Percentiles rank a stretch among this genome's conserved stretches.
phyloP scores from a whole-genome alignment of 2,888 invertebrate genomes.

The Mimachlamys varia region DNA sequence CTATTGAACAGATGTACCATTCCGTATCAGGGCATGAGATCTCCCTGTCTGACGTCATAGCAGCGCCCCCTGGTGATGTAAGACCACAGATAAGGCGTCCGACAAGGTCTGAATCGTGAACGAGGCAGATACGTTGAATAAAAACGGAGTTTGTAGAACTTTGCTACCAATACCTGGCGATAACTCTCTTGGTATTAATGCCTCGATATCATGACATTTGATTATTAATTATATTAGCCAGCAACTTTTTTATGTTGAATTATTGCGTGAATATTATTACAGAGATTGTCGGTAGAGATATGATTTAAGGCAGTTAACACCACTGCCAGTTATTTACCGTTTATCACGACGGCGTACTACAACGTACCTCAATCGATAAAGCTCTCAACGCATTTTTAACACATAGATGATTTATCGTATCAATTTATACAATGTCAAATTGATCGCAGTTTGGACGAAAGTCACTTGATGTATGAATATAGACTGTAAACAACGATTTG shows the following conservation, averaged over 20 bases:
- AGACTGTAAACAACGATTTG: too few species aligned
- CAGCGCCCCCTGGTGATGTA: slow-evolving; percentile 5
- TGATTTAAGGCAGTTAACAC: background rate
- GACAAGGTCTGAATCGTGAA: background rate
- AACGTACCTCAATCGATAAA: too few species aligned
- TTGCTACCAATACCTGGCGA: background rate
- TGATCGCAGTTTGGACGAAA: too few species aligned
- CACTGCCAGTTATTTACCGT: background rate
- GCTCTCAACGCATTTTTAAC: too few species aligned
- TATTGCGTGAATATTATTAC: background rate
- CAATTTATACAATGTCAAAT: too few species aligned
- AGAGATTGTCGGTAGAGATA: background rate
- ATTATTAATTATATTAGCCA: background rate
- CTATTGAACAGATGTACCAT: background rate
- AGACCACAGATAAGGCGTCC: background rate
- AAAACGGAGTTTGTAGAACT: background rate
- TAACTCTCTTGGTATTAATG: background rate
- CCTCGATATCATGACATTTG: background rate
- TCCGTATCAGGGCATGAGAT: background rate
- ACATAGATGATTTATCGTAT: too few species aligned
- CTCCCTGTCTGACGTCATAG: background rate
- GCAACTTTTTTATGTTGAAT: background rate
- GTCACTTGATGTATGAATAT: too few species aligned
- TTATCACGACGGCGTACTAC: too few species aligned
- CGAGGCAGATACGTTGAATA: background rate